These are phyloP conservation scores for Drosophila antonietae DNA, from an alignment of 2,888 invertebrate species.

Conservation along the genomic window DNA sequence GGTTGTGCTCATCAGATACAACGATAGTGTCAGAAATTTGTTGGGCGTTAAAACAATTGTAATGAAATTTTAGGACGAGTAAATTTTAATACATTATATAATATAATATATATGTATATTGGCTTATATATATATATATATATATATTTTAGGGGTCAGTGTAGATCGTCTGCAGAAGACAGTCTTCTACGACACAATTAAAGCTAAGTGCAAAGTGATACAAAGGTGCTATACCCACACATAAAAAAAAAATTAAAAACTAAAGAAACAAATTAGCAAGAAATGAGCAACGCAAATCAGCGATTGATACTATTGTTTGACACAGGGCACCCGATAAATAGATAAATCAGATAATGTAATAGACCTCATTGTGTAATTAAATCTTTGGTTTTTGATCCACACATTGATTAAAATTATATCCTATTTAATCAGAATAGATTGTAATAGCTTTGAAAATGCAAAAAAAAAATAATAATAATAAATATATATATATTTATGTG, in stretches of 20 bases:
- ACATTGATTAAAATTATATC: conserved; percentile 32
- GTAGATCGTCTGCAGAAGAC: conserved; percentile 73
- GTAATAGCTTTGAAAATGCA: conserved; percentile 44
- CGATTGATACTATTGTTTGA: conserved; percentile 33
- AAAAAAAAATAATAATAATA: conserved; percentile 38
- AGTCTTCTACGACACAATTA: conserved; percentile 63
- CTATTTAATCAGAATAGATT: conserved; percentile 37
- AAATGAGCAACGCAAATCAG: conserved; percentile 37
- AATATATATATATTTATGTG: conserved; percentile 65
- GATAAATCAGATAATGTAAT: conserved; percentile 24
- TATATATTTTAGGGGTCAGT: conserved; percentile 14
- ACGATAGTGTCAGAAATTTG: conserved; percentile 92
- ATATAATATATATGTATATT: conserved; percentile 3
- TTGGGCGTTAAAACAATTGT: conserved; percentile 92
- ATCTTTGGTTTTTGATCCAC: conserved; percentile 62
- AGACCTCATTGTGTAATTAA: conserved; percentile 63
- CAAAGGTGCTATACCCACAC: conserved; percentile 81
- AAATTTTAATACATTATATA: conserved; percentile 21
- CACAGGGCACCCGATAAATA: conserved; percentile 30
- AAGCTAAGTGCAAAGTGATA: conserved; percentile 80
- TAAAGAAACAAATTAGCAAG: background rate
- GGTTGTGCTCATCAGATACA: conserved; percentile 92
- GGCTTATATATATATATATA: background rate
- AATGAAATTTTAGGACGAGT: conserved; percentile 86
- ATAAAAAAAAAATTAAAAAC: conserved; percentile 27